These are phyloP conservation scores for Gymnothorax javanicus DNA, from an alignment of 2,797 vertebrate species.

Conservation along the genomic window DNA sequence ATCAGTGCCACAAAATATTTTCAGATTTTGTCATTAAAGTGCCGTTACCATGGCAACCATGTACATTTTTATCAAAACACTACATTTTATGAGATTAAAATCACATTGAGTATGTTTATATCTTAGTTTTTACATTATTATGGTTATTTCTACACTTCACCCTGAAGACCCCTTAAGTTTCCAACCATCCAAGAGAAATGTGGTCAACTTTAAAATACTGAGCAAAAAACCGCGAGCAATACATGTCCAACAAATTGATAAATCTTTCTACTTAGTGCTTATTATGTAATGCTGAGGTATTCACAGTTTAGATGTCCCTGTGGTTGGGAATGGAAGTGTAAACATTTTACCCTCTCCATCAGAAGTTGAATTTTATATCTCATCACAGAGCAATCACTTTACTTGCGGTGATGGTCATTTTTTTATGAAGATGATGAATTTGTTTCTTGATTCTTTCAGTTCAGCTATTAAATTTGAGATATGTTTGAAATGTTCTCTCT, in stretches of 20 bases:
- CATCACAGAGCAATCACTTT: not conserved
- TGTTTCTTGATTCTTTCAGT: not conserved
- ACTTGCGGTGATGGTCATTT: not conserved
- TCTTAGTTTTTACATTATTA: no score
- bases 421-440: not conserved
- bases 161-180: no score
- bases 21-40: no score
- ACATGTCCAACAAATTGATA: not conserved
- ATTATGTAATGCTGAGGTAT: not conserved
- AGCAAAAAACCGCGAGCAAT: no score
- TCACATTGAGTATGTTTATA: no score
- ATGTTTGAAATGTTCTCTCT: constrained; percentile 35
- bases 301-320: not conserved
- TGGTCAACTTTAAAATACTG: no score
- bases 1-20: no score
- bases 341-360: not conserved
- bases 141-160: no score
- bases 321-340: not conserved
- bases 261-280: not conserved
- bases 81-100: no score
- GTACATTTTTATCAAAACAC: no score
- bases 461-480: not conserved
- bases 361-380: not conserved
- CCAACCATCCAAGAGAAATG: no score
- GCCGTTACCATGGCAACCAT: no score